phyloP scores from a whole-genome alignment of 2,113 vertebrate genomes.

The Pundamilia nyererei region DNA sequence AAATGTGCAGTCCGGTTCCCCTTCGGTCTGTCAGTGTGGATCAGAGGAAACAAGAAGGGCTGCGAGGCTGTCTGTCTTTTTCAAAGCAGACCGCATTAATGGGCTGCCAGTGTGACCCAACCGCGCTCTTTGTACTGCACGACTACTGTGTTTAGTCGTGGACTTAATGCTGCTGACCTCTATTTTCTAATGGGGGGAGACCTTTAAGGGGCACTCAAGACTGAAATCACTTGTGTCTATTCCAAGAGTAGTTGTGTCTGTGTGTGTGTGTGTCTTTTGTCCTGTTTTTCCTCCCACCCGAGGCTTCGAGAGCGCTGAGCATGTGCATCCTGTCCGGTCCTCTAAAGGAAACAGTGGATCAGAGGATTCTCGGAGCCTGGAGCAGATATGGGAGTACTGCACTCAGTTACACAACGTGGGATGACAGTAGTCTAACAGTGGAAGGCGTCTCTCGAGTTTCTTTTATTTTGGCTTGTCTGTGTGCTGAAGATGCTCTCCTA shows the following conservation, averaged over 20 bases:
- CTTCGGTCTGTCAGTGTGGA: slow-evolving; percentile 25
- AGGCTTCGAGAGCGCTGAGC: slow-evolving; percentile 43
- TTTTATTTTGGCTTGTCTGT: background rate
- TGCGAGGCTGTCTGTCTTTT: slow-evolving; percentile 40
- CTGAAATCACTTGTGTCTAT: slow-evolving; percentile 51
- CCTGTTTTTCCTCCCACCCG: slow-evolving; percentile 19
- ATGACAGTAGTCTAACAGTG: slow-evolving; percentile 11
- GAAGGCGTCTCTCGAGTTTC: background rate
- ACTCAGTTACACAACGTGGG: slow-evolving; percentile 12
- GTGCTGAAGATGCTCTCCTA: background rate
- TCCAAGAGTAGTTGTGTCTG: background rate
- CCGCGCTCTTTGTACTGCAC: slow-evolving; percentile 35
- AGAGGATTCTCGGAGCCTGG: slow-evolving; percentile 31
- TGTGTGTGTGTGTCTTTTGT: background rate
- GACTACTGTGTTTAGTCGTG: slow-evolving; percentile 51
- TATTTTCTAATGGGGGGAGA: slow-evolving; percentile 52
- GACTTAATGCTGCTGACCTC: slow-evolving; percentile 64
- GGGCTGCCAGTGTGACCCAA: slow-evolving; percentile 40
- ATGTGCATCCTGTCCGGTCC: slow-evolving; percentile 57
- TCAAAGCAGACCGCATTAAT: slow-evolving; percentile 51
- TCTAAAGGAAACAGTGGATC: slow-evolving; percentile 43
- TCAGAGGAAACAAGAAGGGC: slow-evolving; percentile 29
- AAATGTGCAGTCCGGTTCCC: slow-evolving; percentile 25
- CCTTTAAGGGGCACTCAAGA: slow-evolving; percentile 63
- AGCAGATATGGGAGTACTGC: slow-evolving; percentile 30